These are phyloP conservation scores for Nyctereutes procyonoides DNA, from an alignment of 2,113 vertebrate species.

Conservation along the genomic window DNA sequence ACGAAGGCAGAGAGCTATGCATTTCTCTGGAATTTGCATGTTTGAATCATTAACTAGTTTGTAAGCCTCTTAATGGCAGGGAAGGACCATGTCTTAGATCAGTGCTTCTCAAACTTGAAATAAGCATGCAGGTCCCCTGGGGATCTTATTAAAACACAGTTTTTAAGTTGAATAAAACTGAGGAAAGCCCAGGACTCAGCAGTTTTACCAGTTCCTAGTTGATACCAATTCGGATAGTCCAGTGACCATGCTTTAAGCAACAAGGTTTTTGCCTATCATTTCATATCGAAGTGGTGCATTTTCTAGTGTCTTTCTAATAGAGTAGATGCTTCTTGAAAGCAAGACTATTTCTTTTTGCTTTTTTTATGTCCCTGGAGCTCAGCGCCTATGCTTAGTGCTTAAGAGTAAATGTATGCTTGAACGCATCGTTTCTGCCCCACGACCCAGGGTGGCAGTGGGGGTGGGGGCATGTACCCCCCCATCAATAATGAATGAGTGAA, in stretches of 20 bases:
- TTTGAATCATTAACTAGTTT: background rate
- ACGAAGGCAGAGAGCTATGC: background rate
- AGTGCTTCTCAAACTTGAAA: background rate
- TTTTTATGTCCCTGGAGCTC: background rate
- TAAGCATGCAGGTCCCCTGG: background rate
- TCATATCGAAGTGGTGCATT: background rate
- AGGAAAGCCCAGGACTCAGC: background rate
- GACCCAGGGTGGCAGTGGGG: too few relatives aligned
- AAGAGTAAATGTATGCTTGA: too few relatives aligned
- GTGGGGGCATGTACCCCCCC: background rate
- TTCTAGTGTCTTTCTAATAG: background rate
- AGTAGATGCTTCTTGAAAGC: background rate
- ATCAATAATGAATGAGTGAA: background rate
- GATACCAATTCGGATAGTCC: background rate
- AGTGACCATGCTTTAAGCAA: background rate
- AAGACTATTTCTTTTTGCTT: background rate
- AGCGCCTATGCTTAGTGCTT: background rate
- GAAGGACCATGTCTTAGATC: background rate
- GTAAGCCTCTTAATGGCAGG: background rate
- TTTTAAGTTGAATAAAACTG: background rate
- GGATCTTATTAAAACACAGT: background rate
- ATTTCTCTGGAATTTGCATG: background rate
- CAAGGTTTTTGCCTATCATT: background rate
- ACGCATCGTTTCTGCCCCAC: background rate
- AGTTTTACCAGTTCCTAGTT: background rate